Evolutionary conservation across 2,888 invertebrate species (phyloP), one percentile per base, ranked within the genome.

Genomic region (Stenotaenia linearis): DNA sequence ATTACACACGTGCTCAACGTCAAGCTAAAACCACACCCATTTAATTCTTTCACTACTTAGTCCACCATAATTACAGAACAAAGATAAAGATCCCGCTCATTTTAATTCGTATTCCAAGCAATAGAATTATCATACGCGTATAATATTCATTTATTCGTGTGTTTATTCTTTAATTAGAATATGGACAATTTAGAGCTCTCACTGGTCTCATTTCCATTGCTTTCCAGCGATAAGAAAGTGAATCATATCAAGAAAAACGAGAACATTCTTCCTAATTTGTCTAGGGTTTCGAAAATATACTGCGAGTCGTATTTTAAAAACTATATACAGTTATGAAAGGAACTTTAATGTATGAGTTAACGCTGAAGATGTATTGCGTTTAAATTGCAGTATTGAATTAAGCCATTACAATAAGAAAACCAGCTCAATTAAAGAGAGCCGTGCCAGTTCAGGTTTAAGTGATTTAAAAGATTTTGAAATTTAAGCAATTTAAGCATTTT

Each of bases 131-230:
- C 69, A 4, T 4, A 28, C 28, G 28, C 69, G 25, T n/a, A 28
- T 25, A 69, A 28, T 69, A 69, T 15, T 69, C 69, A 28, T 28
- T 69, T 69, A 28, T 28, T 50, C 25, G 10, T 0, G n/a, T 28
- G 69, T 69, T 69, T 69, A 69, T 28, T 28, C 69, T 69, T 69
- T 69, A 69, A 69, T 69, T 69, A 28, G 69, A 69, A 25, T 69
- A 28, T 28, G 69, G 69, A 69, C 69, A 69, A 69, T 69, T 69
- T 69, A 69, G 69, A n/a, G 69, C 69, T 69, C 69, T 69, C 69
- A 25, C 25, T 12, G 69, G 69, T 10, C 69, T 69, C 69, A 69
- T 69, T 69, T 28, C 9, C 69, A 69, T 15, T 69, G 69, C 50
- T 50, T 69, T 69, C 7, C 25, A 28, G 23, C 28, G 69, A 69